Percentiles rank a stretch among this genome's conserved stretches.
Evolutionary conservation across 2,113 vertebrate genomes (phyloP).

Genomic region (Thamnaconus septentrionalis): DNA sequence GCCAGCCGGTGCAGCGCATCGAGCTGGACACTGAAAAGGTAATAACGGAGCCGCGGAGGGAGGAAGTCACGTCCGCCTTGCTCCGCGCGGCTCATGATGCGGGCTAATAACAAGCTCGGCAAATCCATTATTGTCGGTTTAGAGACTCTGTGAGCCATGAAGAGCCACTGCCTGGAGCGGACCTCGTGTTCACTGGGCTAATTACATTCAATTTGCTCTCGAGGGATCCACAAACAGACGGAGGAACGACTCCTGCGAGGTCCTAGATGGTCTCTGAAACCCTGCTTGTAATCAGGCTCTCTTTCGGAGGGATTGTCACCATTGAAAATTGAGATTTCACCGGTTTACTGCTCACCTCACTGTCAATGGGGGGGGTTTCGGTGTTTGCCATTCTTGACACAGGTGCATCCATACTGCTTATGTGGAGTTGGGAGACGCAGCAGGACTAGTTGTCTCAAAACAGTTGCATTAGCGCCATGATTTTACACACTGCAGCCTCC

Average conservation of each 20-base stretch:
- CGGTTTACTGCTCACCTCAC: no score
- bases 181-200: slow-evolving; percentile 43
- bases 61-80: not conserved
- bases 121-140: slow-evolving; percentile 46
- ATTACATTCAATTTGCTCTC: slow-evolving; percentile 54
- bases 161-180: slow-evolving; percentile 25
- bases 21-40: slow-evolving; percentile 85
- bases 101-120: slow-evolving; percentile 27
- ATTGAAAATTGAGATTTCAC: no score
- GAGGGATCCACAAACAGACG: slow-evolving; percentile 54
- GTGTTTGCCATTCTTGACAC: no score
- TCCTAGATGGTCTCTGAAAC: slow-evolving; percentile 27
- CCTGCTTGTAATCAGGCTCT: not conserved
- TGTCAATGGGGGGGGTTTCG: no score
- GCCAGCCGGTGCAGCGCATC: slow-evolving; percentile 85
- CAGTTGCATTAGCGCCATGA: no score
- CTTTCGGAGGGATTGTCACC: no score
- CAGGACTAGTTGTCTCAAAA: no score
- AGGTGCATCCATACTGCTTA: no score
- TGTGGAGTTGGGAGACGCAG: no score
- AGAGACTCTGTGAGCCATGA: slow-evolving; percentile 40
- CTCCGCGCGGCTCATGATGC: slow-evolving; percentile 3
- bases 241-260: slow-evolving; percentile 47
- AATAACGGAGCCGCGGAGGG: not conserved
- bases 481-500: no score